Conservation (phyloP, 2,888 invertebrate genomes). For the Ectropis crepuscularia region DNA sequence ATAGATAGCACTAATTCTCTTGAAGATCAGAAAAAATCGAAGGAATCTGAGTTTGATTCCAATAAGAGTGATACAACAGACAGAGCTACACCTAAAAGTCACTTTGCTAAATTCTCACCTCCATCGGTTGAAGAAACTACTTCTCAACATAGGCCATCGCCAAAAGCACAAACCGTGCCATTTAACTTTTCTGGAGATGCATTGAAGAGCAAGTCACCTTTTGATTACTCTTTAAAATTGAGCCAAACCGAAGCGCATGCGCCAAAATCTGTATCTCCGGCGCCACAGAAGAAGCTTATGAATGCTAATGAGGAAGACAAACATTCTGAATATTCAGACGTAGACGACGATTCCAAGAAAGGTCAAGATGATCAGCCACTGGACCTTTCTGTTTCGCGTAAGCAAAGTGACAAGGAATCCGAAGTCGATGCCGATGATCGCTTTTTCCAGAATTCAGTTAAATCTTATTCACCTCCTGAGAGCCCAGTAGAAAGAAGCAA, state of each 20-base stretch:
- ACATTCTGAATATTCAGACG: slow-evolving; percentile 67
- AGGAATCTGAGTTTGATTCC: slow-evolving; percentile 65
- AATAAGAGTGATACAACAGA: slow-evolving; percentile 69
- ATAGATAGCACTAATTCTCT: slow-evolving; percentile 75
- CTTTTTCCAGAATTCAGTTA: slow-evolving; percentile 73
- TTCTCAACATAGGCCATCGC: slow-evolving; percentile 87
- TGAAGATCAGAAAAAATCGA: slow-evolving; percentile 71
- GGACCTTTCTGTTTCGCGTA: slow-evolving; percentile 88
- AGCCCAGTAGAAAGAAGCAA: slow-evolving; percentile 71
- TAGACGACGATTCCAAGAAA: slow-evolving; percentile 68
- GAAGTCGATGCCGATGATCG: slow-evolving; percentile 73
- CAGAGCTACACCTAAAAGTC: slow-evolving; percentile 82
- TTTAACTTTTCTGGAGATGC: slow-evolving; percentile 69
- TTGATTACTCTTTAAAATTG: slow-evolving; percentile 65
- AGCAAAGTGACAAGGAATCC: slow-evolving; percentile 76
- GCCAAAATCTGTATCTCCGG: slow-evolving; percentile 60
- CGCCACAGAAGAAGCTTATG: slow-evolving; percentile 69
- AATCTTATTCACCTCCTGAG: slow-evolving; percentile 78
- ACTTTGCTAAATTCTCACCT: slow-evolving; percentile 86
- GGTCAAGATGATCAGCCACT: slow-evolving; percentile 88
- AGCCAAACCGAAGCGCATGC: slow-evolving; percentile 64
- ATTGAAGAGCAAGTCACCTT: slow-evolving; percentile 69
- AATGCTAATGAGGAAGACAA: slow-evolving; percentile 63
- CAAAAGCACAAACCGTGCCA: slow-evolving; percentile 82
- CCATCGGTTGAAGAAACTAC: slow-evolving; percentile 87